Conservation (phyloP, 2,113 vertebrate genomes). For the Peromyscus maniculatus region DNA sequence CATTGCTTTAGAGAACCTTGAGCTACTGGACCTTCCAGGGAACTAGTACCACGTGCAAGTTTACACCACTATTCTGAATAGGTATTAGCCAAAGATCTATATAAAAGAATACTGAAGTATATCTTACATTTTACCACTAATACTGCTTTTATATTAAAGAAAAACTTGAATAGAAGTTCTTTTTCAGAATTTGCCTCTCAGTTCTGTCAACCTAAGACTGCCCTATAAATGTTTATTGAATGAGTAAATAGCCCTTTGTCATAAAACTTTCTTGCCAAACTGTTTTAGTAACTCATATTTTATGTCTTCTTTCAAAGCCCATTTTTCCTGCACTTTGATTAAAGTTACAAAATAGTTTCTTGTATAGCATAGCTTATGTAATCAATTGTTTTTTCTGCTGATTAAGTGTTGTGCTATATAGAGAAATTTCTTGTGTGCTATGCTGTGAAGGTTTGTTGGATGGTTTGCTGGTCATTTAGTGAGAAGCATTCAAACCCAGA, state of each 20-base stretch:
- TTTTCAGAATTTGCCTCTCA: conserved; percentile 1
- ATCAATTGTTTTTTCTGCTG: conserved; percentile 32
- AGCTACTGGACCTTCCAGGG: background rate
- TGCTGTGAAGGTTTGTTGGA: background rate
- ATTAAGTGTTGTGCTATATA: background rate
- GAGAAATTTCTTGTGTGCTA: background rate
- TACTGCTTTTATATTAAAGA: background rate
- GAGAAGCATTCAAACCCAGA: background rate
- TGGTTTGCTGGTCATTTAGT: background rate
- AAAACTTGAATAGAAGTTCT: conserved; percentile 8
- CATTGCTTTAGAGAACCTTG: background rate
- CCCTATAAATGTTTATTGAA: conserved; percentile 51
- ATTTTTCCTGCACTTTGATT: conserved; percentile 43
- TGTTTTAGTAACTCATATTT: conserved; percentile 8
- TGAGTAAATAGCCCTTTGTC: background rate
- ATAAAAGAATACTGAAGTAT: background rate
- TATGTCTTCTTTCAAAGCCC: conserved; percentile 25
- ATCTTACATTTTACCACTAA: background rate
- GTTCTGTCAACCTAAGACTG: background rate
- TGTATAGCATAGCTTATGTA: background rate
- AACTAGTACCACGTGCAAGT: background rate
- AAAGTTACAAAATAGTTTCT: conserved; percentile 37
- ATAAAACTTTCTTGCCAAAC: conserved; percentile 28
- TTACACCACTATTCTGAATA: background rate
- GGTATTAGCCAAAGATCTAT: background rate